Evolutionary conservation across 2,888 invertebrate species (phyloP).

Genomic region (Metopia argyrocephala): DNA sequence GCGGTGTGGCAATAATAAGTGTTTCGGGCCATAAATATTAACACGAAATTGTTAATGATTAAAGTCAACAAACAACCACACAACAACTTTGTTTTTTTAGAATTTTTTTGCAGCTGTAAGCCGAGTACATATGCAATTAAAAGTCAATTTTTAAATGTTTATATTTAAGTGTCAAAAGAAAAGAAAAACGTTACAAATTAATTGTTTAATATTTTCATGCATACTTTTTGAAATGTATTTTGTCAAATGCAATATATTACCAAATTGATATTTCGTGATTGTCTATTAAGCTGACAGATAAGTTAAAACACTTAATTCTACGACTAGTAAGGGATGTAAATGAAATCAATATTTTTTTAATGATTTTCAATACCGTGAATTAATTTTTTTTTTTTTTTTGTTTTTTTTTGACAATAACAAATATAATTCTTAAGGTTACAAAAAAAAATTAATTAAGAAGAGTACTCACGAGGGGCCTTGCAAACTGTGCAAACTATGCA

Average conservation of each 20-base stretch:
- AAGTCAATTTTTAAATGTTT: background rate
- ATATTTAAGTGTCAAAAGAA: background rate
- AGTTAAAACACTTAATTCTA: no score
- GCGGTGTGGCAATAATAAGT: background rate
- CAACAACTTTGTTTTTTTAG: slow-evolving; percentile 37
- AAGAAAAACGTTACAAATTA: background rate
- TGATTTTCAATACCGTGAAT: no score
- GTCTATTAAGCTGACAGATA: no score
- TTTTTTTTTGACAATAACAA: no score
- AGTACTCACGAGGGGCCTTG: no score
- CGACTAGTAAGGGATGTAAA: no score
- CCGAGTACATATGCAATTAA: background rate
- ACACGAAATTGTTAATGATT: slow-evolving; percentile 40
- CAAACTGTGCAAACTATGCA: no score
- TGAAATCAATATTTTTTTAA: no score
- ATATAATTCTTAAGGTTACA: no score
- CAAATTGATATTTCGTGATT: background rate
- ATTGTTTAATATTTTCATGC: background rate
- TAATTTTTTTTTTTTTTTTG: no score
- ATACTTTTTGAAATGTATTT: background rate
- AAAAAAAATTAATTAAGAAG: no score
- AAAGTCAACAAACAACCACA: slow-evolving; percentile 15
- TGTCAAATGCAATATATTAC: background rate
- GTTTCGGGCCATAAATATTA: slow-evolving; percentile 4
- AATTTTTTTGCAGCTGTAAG: slow-evolving; percentile 23